Conservation (phyloP, 2,113 vertebrate genomes). For the Bagarius yarrelli region DNA sequence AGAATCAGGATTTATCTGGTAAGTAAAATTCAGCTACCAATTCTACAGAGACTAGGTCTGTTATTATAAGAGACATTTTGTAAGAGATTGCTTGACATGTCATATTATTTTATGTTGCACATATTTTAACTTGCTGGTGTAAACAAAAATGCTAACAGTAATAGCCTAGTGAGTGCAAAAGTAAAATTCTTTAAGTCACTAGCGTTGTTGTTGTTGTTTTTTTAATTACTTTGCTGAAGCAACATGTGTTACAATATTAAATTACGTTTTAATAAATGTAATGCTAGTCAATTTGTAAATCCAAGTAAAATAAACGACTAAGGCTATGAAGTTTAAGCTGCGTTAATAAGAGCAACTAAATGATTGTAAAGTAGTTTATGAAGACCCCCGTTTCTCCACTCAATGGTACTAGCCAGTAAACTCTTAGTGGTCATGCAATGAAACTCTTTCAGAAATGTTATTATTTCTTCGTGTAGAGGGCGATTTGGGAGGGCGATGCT, state of each 20-base stretch:
- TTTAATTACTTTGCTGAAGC: constrained; percentile 6
- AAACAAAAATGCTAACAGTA: not conserved
- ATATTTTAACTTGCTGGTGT: not conserved
- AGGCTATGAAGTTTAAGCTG: not conserved
- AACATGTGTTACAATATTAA: constrained; percentile 16
- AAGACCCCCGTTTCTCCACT: constrained; percentile 57
- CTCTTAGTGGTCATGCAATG: constrained; percentile 63
- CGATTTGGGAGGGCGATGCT: constrained; percentile 20
- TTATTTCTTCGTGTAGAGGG: constrained; percentile 56
- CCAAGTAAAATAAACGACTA: not conserved
- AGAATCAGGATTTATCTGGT: constrained; percentile 51
- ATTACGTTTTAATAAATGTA: constrained; percentile 15
- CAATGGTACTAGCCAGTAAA: constrained; percentile 66
- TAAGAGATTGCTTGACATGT: not conserved
- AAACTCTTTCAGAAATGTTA: constrained; percentile 63
- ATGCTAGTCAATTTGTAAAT: constrained; percentile 6
- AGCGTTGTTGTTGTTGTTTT: constrained; percentile 20
- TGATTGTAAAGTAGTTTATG: constrained; percentile 44
- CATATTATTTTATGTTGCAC: constrained; percentile 1
- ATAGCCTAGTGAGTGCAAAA: not conserved
- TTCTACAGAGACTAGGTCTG: constrained; percentile 6
- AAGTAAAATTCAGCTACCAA: constrained; percentile 58
- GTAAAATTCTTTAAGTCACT: not conserved
- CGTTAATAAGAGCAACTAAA: constrained; percentile 29
- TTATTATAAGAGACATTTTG: constrained; percentile 15